These are phyloP conservation scores for Nycticryphes semicollaris DNA, from an alignment of 2,113 vertebrate genomes.

Conservation along the genomic window DNA sequence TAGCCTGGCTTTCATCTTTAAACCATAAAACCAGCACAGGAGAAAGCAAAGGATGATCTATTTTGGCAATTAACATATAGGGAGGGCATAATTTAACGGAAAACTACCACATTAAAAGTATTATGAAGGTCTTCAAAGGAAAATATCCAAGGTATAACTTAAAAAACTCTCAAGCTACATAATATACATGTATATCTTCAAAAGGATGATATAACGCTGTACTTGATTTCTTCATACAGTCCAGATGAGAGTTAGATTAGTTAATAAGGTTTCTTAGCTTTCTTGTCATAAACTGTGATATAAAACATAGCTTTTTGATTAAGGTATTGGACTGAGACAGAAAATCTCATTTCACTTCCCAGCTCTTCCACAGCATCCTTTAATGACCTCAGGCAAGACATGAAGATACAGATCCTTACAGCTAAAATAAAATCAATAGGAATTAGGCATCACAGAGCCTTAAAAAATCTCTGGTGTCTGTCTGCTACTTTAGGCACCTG, in stretches of 20 bases:
- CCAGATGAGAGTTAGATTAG: slow-evolving; percentile 31
- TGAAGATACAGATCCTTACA: background rate
- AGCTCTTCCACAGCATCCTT: slow-evolving; percentile 30
- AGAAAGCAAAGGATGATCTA: slow-evolving; percentile 1
- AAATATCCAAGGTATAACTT: background rate
- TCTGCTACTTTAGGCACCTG: background rate
- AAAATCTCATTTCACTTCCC: slow-evolving; percentile 61
- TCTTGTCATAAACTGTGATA: slow-evolving; percentile 56
- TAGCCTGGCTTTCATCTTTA: background rate
- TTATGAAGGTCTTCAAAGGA: background rate
- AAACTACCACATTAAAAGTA: background rate
- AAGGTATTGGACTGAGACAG: slow-evolving; percentile 20
- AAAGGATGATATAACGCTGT: background rate
- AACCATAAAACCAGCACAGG: slow-evolving; percentile 1
- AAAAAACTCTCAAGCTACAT: background rate
- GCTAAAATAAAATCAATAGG: slow-evolving; percentile 4
- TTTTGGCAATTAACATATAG: background rate
- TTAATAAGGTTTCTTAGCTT: slow-evolving; percentile 59
- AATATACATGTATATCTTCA: background rate
- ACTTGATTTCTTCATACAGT: background rate
- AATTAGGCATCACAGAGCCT: background rate
- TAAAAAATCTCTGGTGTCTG: background rate
- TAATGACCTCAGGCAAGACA: slow-evolving; percentile 30
- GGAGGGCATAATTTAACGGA: background rate
- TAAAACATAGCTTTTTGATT: slow-evolving; percentile 52